Evolutionary conservation across 2,113 vertebrate species (phyloP), one percentile per base, ranked within the genome.

Genomic region (Planiliza haematocheilus): DNA sequence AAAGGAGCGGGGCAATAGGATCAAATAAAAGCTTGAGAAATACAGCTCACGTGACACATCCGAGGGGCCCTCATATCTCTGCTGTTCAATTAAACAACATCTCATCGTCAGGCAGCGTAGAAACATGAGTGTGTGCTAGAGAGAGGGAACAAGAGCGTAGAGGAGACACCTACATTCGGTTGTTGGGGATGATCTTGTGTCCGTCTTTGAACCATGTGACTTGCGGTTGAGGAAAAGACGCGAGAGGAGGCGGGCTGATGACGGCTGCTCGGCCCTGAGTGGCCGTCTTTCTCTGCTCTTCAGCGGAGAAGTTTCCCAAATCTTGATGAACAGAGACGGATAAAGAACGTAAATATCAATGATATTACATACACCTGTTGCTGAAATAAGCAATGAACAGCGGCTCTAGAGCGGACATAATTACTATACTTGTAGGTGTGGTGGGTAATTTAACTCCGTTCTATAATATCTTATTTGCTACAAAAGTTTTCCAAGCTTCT

Each of bases 161-260:
- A n/a, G 37, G 30, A 56, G 49, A 20, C 49, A 92, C 97, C 94
- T 94, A 99, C 97, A 97, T 94, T 94, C 95, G 93, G 92, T 74
- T 91, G 93, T 92, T 96, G 50, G 96, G 97, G 69, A 96, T 95
- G 30, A 99, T 96, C 94, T 99, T 99, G 88, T 96, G 96, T 50
- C 97, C 97, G 0, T 97, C 97, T 87, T 96, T 94, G 75, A 96
- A 99, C 97, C 97, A 99, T 0, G 96, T 98, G 87, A 96, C 96
- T 21, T 97, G 91, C 0, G 96, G 96, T 38, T 84, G 91, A 0
- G 97, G 97, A 13, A 89, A 95, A 78, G 96, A 95, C 60, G 84
- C 49, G 51, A 99, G 92, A 3, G 89, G 81, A 1, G 93, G 91
- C 10, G 92, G 73, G 88, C 92, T 93, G 34, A 99, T 92, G 74